Percentiles rank a stretch among this genome's conserved stretches.
These are phyloP conservation scores for Chaetodon trifasciatus DNA, from an alignment of 2,797 vertebrate genomes.

Conservation along the genomic window DNA sequence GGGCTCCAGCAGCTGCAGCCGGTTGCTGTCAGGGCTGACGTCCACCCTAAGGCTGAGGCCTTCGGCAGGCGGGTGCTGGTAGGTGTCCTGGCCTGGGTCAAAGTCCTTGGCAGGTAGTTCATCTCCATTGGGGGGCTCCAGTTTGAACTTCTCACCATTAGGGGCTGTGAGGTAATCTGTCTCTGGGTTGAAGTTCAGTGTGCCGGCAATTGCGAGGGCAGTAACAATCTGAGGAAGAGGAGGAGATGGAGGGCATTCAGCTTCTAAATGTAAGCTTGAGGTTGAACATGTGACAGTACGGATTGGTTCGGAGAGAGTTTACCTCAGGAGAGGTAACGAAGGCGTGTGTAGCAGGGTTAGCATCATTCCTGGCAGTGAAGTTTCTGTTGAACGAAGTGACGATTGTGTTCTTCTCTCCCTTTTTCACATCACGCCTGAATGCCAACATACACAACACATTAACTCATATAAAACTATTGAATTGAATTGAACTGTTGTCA, in stretches of 20 bases:
- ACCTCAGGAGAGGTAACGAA: slow-evolving; percentile 99
- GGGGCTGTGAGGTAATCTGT: slow-evolving; percentile 91
- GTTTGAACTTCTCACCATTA: slow-evolving; percentile 94
- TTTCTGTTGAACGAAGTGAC: slow-evolving; percentile 97
- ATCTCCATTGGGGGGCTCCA: slow-evolving; percentile 91
- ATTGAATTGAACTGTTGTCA: background rate
- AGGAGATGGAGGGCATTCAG: background rate
- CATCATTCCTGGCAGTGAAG: slow-evolving; percentile 96
- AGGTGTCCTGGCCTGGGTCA: slow-evolving; percentile 97
- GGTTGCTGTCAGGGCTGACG: slow-evolving; percentile 93
- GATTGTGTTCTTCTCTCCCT: slow-evolving; percentile 97
- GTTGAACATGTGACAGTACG: background rate
- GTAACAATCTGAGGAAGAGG: slow-evolving; percentile 87
- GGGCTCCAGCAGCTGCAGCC: slow-evolving; percentile 94
- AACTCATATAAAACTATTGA: background rate
- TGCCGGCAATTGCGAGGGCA: slow-evolving; percentile 93
- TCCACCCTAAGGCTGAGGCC: slow-evolving; percentile 83
- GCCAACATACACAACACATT: slow-evolving; percentile 8
- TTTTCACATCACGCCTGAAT: slow-evolving; percentile 92
- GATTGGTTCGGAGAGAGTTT: slow-evolving; percentile 2
- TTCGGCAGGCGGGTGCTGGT: slow-evolving; percentile 93
- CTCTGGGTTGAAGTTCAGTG: slow-evolving; percentile 95
- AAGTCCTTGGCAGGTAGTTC: slow-evolving; percentile 92
- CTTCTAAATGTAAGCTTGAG: background rate
- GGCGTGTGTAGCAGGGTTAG: slow-evolving; percentile 95